Conservation (phyloP, 2,888 invertebrate genomes). For the Anorthoa munda region DNA sequence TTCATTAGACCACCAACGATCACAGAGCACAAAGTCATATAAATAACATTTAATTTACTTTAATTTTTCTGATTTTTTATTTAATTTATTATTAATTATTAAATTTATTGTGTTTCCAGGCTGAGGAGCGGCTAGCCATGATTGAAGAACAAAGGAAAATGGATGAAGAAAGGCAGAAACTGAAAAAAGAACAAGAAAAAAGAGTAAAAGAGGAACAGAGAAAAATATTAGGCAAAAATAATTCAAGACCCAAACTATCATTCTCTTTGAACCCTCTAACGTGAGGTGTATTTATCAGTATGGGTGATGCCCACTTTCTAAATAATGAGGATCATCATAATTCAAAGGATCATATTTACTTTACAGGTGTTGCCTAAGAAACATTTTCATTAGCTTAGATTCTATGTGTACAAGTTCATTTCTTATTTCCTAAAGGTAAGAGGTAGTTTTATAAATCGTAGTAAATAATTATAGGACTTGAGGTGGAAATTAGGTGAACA, state of each 20-base stretch:
- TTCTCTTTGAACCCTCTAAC: constrained; percentile 96
- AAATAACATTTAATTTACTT: too few relatives aligned
- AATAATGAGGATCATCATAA: constrained; percentile 24
- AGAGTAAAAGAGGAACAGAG: constrained; percentile 98
- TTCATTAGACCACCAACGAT: too few relatives aligned
- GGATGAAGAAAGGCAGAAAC: constrained; percentile 98
- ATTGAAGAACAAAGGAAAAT: constrained; percentile 99
- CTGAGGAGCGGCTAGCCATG: constrained; percentile 98
- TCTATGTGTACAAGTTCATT: constrained; percentile 36
- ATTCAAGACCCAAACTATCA: constrained; percentile 98
- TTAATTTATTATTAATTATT: too few relatives aligned
- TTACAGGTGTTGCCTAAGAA: constrained; percentile 55
- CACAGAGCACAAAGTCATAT: too few relatives aligned
- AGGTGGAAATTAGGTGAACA: constrained; percentile 26
- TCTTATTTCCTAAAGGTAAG: constrained; percentile 27
- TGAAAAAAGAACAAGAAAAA: constrained; percentile 98
- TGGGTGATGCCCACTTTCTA: constrained; percentile 27
- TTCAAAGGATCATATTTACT: constrained; percentile 47
- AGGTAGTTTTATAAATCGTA: constrained; percentile 21
- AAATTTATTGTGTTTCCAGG: constrained; percentile 90
- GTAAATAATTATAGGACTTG: constrained; percentile 26
- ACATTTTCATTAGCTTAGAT: constrained; percentile 51
- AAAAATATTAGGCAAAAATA: constrained; percentile 99
- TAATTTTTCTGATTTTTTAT: too few relatives aligned
- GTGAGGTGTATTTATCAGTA: constrained; percentile 84